Evolutionary conservation across 2,797 vertebrate genomes (phyloP).

Genomic region (Mus minutoides): DNA sequence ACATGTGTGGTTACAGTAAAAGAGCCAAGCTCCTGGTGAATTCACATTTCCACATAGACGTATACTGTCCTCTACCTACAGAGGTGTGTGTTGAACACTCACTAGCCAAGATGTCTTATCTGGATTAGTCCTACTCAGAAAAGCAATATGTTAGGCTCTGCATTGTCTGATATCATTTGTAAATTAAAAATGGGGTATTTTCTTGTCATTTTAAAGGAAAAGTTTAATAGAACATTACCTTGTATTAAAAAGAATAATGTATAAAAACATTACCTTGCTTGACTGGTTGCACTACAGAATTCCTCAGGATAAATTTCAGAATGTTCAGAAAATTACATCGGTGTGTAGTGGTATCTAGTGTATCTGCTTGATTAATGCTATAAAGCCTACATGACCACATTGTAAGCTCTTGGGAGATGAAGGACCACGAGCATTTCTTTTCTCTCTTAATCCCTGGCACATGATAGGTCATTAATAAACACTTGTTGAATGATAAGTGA

Average conservation of each 20-base stretch:
- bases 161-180: not conserved
- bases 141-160: not conserved
- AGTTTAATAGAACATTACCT: not conserved
- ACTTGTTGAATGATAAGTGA: slow-evolving; percentile 11
- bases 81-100: not conserved
- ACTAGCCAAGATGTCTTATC: not conserved
- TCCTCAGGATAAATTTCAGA: not conserved
- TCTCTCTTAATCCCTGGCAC: not conserved
- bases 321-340: not conserved
- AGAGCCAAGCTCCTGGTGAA: not conserved
- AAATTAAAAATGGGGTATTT: not conserved
- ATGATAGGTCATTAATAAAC: not conserved
- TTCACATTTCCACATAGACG: not conserved
- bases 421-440: not conserved
- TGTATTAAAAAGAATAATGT: not conserved
- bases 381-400: not conserved
- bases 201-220: not conserved
- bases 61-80: not conserved
- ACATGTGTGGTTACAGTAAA: not conserved
- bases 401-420: not conserved
- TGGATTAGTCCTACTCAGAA: not conserved
- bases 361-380: not conserved
- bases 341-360: not conserved
- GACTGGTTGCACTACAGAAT: not conserved
- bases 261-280: not conserved